Percentiles rank a stretch among this genome's conserved stretches.
Evolutionary conservation across 2,888 invertebrate genomes (phyloP).

Genomic region (Cenopis cana): DNA sequence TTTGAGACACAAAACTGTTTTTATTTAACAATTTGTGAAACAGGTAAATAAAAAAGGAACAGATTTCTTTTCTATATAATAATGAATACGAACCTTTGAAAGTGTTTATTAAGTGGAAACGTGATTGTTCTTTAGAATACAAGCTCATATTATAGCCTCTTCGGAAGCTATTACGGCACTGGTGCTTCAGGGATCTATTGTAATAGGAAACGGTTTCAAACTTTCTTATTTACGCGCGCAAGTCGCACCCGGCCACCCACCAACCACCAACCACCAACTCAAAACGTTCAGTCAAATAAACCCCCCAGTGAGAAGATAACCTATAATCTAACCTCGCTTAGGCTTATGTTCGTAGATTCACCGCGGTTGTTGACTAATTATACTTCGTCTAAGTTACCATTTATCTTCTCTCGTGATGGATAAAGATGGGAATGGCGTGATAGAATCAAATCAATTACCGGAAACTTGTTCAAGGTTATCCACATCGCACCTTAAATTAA

Average conservation of each 20-base stretch:
- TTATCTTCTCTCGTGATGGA: conserved; percentile 51
- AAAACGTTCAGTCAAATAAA: not conserved
- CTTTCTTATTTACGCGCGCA: no score
- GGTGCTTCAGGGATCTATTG: not conserved
- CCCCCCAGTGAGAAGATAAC: conserved; percentile 12
- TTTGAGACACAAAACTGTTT: no score
- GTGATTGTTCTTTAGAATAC: conserved; percentile 9
- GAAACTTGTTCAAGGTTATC: conserved; percentile 52
- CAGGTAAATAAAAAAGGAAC: no score
- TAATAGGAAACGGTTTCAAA: not conserved
- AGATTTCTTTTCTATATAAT: no score
- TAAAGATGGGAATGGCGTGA: conserved; percentile 53
- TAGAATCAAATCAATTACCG: conserved; percentile 59
- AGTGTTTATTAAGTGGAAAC: not conserved
- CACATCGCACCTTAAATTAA: conserved; percentile 62
- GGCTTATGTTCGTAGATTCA: conserved; percentile 25
- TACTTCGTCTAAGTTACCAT: conserved; percentile 33
- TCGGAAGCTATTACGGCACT: conserved; percentile 20
- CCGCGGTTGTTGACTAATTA: conserved; percentile 39
- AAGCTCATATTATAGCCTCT: conserved; percentile 8
- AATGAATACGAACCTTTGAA: no score
- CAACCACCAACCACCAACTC: not conserved
- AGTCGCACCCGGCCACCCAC: no score
- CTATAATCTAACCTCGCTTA: conserved; percentile 18
- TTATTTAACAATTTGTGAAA: no score